Percentiles rank a stretch among this genome's conserved stretches.
Conservation (phyloP, 2,797 vertebrate species). For the Ceryle rudis region DNA sequence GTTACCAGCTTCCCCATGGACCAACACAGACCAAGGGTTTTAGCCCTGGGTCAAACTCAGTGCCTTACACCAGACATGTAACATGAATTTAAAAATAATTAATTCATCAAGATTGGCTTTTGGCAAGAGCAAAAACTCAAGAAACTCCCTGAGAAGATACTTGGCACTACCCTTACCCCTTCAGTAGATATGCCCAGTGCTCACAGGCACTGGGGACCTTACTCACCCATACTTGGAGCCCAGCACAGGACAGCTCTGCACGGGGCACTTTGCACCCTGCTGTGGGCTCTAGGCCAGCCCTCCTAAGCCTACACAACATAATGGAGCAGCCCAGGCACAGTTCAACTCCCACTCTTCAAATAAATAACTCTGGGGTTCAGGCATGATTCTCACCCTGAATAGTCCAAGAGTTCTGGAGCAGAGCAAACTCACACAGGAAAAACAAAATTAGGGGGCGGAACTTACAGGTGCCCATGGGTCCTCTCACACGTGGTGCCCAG, state of each 20-base stretch:
- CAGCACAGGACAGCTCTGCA: background rate
- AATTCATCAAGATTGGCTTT: background rate
- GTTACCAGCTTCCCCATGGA: fast-evolving
- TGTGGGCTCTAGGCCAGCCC: background rate
- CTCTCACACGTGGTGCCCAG: fast-evolving
- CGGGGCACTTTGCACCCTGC: background rate
- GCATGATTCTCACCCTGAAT: background rate
- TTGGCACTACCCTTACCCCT: background rate
- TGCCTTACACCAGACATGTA: background rate
- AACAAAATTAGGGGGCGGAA: background rate
- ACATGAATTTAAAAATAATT: fast-evolving
- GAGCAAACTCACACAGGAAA: background rate
- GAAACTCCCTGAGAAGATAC: background rate
- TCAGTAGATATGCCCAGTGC: fast-evolving
- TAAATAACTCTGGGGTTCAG: background rate
- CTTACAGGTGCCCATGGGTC: fast-evolving
- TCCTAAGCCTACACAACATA: fast-evolving
- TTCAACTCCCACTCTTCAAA: background rate
- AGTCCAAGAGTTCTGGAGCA: background rate
- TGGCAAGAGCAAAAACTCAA: background rate
- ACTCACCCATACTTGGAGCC: background rate
- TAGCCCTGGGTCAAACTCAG: background rate
- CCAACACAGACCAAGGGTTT: fast-evolving
- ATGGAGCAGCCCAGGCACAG: background rate
- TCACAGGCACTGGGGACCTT: fast-evolving